Base-by-base conservation (phyloP, 2,797 vertebrate species). In the Sebastiscus albofasciatus region DNA sequence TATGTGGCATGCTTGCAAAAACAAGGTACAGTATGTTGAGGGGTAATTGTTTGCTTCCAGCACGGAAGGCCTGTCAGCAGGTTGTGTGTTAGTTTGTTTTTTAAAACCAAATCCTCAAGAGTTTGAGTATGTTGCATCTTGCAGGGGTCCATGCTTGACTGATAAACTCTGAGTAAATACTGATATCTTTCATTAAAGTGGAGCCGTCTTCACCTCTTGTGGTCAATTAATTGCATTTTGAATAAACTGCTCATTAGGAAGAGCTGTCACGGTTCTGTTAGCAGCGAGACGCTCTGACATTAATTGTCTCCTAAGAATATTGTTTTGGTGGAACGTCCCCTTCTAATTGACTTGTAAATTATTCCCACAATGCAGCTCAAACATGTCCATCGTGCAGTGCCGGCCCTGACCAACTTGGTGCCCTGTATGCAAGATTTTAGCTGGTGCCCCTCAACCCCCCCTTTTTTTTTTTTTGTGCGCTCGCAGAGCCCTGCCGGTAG, bases 301-400 rank as follows among this genome's bases (percentile, higher is more conserved):
- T 87, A 86, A 91, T 91, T 83, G 83, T 79, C 61, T 76, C 66
- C 67, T 80, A 60, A 83, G 79, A 89, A 87, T 80, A 83, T 76
- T 88, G 77, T 87, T 88, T 80, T 56, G n/a, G 46, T 84, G 60
- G 29, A 84, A 58, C 59, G 18, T 67, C 59, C 67, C 56, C 31
- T 70, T 80, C 67, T 66, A 60, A 87, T 89, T 87, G 71, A 84
- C 67, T 85, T 77, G 27, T 54, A 49, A 72, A 89, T 81, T 71
- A 81, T 56, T 83, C 70, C 12, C 49, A 27, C 26, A 13, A 10
- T 46, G 49, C 79, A 78, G 72, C 74, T 58, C 42, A 56, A 16
- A 69, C 72, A 72, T 72, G 62, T 67, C 49, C 49, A 4, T 18
- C 16, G 16, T 46, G 14, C 39, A 16, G 14, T 42, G 14, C 39